phyloP scores from a whole-genome alignment of 2,797 vertebrate genomes.

The Sebastes vulpes region DNA sequence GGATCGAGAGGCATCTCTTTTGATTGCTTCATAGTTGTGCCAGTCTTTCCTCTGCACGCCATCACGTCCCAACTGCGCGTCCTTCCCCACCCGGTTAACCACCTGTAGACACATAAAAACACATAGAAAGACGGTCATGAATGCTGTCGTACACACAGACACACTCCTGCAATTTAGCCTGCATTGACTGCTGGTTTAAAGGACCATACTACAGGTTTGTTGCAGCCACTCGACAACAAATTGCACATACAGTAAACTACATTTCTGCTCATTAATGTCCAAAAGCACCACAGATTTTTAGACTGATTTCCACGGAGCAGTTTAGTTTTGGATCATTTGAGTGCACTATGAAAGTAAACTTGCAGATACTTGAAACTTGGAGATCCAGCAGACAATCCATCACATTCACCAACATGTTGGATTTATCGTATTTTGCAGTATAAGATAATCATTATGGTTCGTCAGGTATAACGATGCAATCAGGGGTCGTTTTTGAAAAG shows the following conservation, averaged over 20 bases:
- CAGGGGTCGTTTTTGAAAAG: not conserved
- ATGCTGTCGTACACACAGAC: not conserved
- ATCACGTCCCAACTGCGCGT: constrained; percentile 71
- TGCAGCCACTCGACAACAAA: not conserved
- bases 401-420: not conserved
- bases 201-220: not conserved
- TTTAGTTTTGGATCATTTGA: not conserved
- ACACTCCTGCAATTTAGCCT: too few species aligned
- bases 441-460: not conserved
- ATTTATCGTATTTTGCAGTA: not conserved
- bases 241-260: not conserved
- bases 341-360: not conserved
- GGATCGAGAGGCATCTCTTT: constrained; percentile 86
- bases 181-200: not conserved
- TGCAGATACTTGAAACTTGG: not conserved
- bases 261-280: not conserved
- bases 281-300: not conserved
- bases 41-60: constrained; percentile 91
- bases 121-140: not conserved
- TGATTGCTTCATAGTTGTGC: constrained; percentile 92
- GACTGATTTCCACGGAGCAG: not conserved
- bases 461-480: not conserved
- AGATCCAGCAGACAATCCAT: not conserved
- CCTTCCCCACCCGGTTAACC: constrained; percentile 80
- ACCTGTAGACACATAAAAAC: constrained; percentile 78